Evolutionary conservation across 2,113 vertebrate genomes (phyloP), one percentile per base, ranked within the genome.

Genomic region (Balaenoptera acutorostrata): DNA sequence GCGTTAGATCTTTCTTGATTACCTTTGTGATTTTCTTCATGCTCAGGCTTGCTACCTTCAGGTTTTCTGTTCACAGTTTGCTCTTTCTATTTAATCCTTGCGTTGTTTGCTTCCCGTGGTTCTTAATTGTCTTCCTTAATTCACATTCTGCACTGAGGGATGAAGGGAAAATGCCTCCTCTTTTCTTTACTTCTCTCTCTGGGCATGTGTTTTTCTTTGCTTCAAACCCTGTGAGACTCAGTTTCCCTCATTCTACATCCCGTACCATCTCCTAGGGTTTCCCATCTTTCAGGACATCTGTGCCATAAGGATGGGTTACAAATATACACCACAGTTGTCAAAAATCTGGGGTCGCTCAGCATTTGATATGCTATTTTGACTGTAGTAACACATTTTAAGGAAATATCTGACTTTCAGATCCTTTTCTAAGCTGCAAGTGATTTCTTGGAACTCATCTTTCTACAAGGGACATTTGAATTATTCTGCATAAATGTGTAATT

Each of bases 401-500:
- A 27, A 74, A 44, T 93, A 93, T 61, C 8, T 95, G 86, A 92
- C 80, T 95, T 95, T 84, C 68, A 93, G 39, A 77, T 72, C 29
- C 1, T 93, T 92, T 88, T 89, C 63, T 46, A 52, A 93, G 57
- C 63, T 77, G 21, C 69, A 64, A 77, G 52, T 93, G 55, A 85
- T 95, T 93, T 90, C 88, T 93, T 97, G 74, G 89, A 95, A 63
- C 66, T 93, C 44, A 69, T 97, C n/a, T 96, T 93, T 95, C 88
- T 91, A 78, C 5, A 86, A 88, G 55, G 86, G 92, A 93, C 8
- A 86, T 95, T 95, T 93, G 93, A 95, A 95, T 96, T 96, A 87
- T 80, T 97, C 97, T 95, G 78, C 92, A 95, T 96, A 96, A 91
- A 90, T 96, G 89, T 92, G 85, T 92, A 97, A 92, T 92, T 97